phyloP scores from a whole-genome alignment of 1,140 invertebrate genomes.

The Latrodectus geometricus region DNA sequence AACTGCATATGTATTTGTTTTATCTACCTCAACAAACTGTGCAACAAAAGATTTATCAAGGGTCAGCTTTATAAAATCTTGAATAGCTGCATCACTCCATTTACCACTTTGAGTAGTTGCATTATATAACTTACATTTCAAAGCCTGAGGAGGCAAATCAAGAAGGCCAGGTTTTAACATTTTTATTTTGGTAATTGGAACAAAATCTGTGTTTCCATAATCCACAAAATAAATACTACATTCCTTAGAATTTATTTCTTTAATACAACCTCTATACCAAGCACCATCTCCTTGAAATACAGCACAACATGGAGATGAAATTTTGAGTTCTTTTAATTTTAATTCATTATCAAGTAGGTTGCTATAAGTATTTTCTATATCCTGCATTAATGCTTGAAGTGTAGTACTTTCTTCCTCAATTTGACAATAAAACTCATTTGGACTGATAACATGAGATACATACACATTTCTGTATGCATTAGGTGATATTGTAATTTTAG shows the following conservation, averaged over 20 bases:
- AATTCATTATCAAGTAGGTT: slow-evolving; percentile 23
- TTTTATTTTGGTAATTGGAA: slow-evolving; percentile 38
- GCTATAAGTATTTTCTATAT: slow-evolving; percentile 27
- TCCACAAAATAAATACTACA: slow-evolving; percentile 84
- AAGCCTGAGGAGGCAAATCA: slow-evolving; percentile 30
- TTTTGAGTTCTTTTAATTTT: slow-evolving; percentile 40
- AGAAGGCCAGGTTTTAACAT: slow-evolving; percentile 30
- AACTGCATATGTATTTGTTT: slow-evolving; percentile 33
- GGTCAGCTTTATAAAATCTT: slow-evolving; percentile 51
- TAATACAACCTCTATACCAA: slow-evolving; percentile 84
- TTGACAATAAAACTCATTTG: slow-evolving; percentile 64
- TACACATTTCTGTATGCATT: slow-evolving; percentile 55
- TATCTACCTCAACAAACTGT: slow-evolving; percentile 48
- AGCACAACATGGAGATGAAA: slow-evolving; percentile 79
- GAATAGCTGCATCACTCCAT: slow-evolving; percentile 46
- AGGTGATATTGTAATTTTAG: slow-evolving; percentile 11
- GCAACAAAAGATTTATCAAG: slow-evolving; percentile 58
- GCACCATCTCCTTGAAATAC: slow-evolving; percentile 77
- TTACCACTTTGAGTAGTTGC: neutral
- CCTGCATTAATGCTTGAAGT: slow-evolving; percentile 65
- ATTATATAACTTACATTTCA: slow-evolving; percentile 41
- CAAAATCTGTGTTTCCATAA: slow-evolving; percentile 76
- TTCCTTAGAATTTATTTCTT: slow-evolving; percentile 76
- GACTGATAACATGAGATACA: slow-evolving; percentile 62
- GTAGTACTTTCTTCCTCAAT: slow-evolving; percentile 31